Percentiles rank a stretch among this genome's conserved stretches.
Evolutionary conservation across 2,113 vertebrate species (phyloP).

Genomic region (Recurvirostra avosetta): DNA sequence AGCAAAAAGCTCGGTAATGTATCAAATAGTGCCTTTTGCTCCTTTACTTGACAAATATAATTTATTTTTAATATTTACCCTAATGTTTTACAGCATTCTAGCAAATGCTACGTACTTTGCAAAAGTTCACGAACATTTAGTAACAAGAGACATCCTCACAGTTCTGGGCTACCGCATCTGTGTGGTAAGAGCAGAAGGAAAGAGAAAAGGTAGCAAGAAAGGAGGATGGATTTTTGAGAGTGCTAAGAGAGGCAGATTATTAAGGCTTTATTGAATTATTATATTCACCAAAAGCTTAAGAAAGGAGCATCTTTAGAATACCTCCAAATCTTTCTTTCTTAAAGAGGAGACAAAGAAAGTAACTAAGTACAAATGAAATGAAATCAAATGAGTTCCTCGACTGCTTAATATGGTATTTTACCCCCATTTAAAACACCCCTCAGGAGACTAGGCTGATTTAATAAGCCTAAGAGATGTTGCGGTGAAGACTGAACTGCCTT

Average conservation of each 20-base stretch:
- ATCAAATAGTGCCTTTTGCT: not conserved
- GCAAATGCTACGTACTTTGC: not conserved
- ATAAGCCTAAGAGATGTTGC: not conserved
- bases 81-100: not conserved
- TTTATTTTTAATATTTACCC: not conserved
- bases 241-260: not conserved
- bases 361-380: constrained; percentile 59
- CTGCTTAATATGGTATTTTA: not conserved
- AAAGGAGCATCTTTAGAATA: constrained; percentile 39
- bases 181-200: not conserved
- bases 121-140: not conserved
- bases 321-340: constrained; percentile 54
- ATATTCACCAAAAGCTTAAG: not conserved
- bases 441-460: constrained; percentile 15
- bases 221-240: not conserved
- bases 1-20: not conserved
- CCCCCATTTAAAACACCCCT: constrained; percentile 8
- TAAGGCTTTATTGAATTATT: not conserved
- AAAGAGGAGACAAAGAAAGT: constrained; percentile 44
- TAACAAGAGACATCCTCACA: not conserved
- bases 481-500: not conserved
- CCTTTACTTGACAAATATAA: not conserved
- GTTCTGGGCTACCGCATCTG: not conserved
- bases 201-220: not conserved
- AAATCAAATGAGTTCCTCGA: constrained; percentile 59